These are phyloP conservation scores for Troides oblongomaculatus DNA, from an alignment of 2,888 invertebrate genomes.

Conservation along the genomic window DNA sequence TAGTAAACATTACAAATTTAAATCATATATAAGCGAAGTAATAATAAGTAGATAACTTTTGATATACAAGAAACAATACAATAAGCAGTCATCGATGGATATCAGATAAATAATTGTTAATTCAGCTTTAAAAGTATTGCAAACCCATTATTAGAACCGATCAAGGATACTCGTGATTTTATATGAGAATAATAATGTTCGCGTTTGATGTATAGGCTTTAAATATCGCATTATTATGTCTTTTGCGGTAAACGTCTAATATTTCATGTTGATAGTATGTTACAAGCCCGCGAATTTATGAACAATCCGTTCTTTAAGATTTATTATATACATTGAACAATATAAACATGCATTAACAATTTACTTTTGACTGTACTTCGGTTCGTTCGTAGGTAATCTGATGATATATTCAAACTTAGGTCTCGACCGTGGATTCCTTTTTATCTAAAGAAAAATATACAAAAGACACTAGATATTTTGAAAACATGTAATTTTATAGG, in stretches of 20 bases:
- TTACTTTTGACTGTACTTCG: constrained; percentile 19
- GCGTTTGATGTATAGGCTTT: constrained; percentile 41
- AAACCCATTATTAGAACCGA: constrained; percentile 37
- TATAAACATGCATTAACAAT: constrained; percentile 15
- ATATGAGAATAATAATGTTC: constrained; percentile 35
- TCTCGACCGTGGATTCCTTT: too few relatives aligned
- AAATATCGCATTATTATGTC: constrained; percentile 36
- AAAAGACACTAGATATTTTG: too few relatives aligned
- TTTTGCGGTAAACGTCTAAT: constrained; percentile 27
- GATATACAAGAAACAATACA: constrained; percentile 47
- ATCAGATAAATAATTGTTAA: constrained; percentile 60
- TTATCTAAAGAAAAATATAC: too few relatives aligned
- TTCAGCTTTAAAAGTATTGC: constrained; percentile 48
- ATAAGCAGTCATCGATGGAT: constrained; percentile 44
- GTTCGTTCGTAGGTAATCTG: constrained; percentile 14
- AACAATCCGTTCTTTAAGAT: constrained; percentile 18
- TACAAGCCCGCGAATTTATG: constrained; percentile 18
- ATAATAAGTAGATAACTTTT: constrained; percentile 50
- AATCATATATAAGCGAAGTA: constrained; percentile 24
- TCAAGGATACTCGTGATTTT: constrained; percentile 45
- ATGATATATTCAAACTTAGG: not conserved
- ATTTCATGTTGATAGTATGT: constrained; percentile 27
- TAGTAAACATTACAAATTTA: not conserved
- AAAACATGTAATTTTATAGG: too few relatives aligned
- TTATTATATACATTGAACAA: constrained; percentile 21